Percentiles rank a stretch among this genome's conserved stretches.
phyloP scores from a whole-genome alignment of 2,113 vertebrate genomes.

The Silurus asotus region DNA sequence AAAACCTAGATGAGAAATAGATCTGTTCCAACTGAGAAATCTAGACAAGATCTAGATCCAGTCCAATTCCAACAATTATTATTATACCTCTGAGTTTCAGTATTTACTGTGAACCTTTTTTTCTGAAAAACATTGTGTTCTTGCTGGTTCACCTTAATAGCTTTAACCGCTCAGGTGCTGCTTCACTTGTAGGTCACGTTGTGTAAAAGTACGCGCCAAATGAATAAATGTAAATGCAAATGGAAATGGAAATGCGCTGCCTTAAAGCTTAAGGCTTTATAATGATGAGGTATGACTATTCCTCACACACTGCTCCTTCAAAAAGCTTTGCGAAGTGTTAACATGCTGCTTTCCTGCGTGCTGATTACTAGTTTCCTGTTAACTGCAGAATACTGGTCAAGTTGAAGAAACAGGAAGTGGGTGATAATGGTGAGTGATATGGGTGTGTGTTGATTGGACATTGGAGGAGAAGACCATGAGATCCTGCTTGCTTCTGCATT shows the following conservation, averaged over 20 bases:
- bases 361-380: background rate
- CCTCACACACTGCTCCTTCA: background rate
- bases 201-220: background rate
- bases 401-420: background rate
- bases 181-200: background rate
- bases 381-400: no score
- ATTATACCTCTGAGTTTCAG: background rate
- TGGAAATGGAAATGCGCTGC: constrained; percentile 11
- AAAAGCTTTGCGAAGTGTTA: background rate
- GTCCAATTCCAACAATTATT: background rate
- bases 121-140: background rate
- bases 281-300: constrained; percentile 8
- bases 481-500: background rate
- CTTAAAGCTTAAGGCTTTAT: background rate
- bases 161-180: background rate
- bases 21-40: background rate
- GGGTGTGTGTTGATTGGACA: background rate
- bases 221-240: constrained; percentile 19
- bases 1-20: background rate
- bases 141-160: background rate
- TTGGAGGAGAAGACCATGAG: background rate
- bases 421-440: background rate
- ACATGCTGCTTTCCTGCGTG: background rate
- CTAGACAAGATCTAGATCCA: background rate
- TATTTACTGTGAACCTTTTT: background rate